Base-by-base conservation (phyloP, 2,797 vertebrate genomes). In the Mastacembelus armatus region DNA sequence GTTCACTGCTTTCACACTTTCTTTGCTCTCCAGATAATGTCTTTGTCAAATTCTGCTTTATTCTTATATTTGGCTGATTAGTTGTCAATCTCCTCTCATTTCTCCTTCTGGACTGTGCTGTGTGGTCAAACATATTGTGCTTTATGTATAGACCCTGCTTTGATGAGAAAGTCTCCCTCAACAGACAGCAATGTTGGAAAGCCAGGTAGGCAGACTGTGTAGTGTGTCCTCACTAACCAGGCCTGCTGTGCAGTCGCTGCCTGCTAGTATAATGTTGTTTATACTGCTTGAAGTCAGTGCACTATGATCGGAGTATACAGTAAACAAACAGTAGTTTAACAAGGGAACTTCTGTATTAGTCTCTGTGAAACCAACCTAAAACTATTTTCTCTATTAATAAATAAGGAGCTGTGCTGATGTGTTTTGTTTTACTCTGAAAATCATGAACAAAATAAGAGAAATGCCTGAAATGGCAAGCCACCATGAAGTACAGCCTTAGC, bases 151-250 rank as follows among this genome's bases (percentile, higher is more conserved):
- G 93, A 94, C 86, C 85, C 91, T 67, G 81, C 74, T 90, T 70
- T 91, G 85, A 91, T 90, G 94, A 94, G 92, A 94, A 94, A 93
- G 80, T 84, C 91, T 84, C 83, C 90, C 85, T 91, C 88, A 89
- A 89, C 91, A 92, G 92, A 93, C 84, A 79, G 86, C 90, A 92
- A 80, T 92, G 71, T 90, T 91, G 83, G 88, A 77, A 87, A 89
- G 83, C 80, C 92, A 93, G 94, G 95, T 95, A 96, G 94, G 93
- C 85, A 19, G 64, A 68, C 63, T 78, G 77, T 72, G 62, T 50
- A 72, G 81, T 80, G 60, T 50, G 74, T 80, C 48, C 66, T 75
- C 83, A 80, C 79, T 81, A 54, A 81, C 75, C 54, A 38, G 74
- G 56, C 74, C 75, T 73, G 74, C 27, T 77, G 61, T 63, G 67